Conservation (phyloP, 2,113 vertebrate species). For the Percopsis transmontana region DNA sequence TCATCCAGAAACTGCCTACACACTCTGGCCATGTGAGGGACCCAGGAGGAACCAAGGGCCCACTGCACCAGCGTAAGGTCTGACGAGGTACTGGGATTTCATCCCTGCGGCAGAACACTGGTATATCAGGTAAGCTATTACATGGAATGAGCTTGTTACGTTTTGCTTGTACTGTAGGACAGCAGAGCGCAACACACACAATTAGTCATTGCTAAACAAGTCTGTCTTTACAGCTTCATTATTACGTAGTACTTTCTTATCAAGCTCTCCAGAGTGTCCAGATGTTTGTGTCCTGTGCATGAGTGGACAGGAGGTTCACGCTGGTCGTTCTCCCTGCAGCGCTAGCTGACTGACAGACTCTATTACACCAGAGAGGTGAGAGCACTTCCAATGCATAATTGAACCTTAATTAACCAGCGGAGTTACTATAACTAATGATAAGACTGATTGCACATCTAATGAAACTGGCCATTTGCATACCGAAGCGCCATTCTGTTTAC, state of each 20-base stretch:
- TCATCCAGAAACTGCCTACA: too few species aligned
- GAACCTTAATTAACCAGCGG: conserved; percentile 48
- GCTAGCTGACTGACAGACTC: conserved; percentile 51
- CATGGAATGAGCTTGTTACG: too few species aligned
- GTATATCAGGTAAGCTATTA: too few species aligned
- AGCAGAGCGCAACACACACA: conserved; percentile 7
- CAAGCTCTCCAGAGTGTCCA: conserved; percentile 20
- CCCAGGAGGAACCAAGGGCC: too few species aligned
- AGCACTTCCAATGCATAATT: conserved; percentile 52
- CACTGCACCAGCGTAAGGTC: too few species aligned
- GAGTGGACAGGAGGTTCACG: conserved; percentile 10
- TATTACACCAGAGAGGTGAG: conserved; percentile 48
- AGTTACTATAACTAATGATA: conserved; percentile 52
- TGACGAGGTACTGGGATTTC: too few species aligned
- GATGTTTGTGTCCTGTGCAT: conserved; percentile 30
- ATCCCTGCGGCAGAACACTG: too few species aligned
- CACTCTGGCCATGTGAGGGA: too few species aligned
- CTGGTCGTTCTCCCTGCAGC: conserved; percentile 20
- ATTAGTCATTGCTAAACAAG: conserved; percentile 4
- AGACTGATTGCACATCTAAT: conserved; percentile 54
- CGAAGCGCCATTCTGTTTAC: conserved; percentile 22
- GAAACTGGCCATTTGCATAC: conserved; percentile 45
- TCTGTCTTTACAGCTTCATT: conserved; percentile 23
- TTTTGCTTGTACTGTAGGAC: too few species aligned
- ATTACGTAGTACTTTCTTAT: conserved; percentile 23